phyloP scores from a whole-genome alignment of 2,888 invertebrate species.

The Calameuta idolon region DNA sequence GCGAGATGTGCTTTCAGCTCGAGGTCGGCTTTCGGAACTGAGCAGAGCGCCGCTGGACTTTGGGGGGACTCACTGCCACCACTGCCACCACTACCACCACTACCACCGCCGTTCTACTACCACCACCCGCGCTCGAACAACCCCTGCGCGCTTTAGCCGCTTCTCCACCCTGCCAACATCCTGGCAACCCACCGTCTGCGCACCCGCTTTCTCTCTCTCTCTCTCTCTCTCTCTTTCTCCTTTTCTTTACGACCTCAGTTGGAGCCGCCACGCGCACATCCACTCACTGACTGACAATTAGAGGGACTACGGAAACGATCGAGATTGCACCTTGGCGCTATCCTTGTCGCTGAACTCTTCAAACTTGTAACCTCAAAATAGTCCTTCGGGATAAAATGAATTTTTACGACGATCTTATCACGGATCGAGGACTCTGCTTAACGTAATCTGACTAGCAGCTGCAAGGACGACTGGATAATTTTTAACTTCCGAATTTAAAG shows the following conservation, averaged over 20 bases:
- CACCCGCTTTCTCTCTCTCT: constrained; percentile 30
- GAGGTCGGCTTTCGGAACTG: constrained; percentile 55
- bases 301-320: not conserved
- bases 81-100: constrained; percentile 42
- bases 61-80: constrained; percentile 45
- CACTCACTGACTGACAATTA: not conserved
- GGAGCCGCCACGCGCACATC: constrained; percentile 1
- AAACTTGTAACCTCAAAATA: not conserved
- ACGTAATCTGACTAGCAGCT: not conserved
- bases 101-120: constrained; percentile 27
- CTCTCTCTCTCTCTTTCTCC: constrained; percentile 28
- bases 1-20: constrained; percentile 30
- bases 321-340: not conserved
- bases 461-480: not conserved
- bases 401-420: not conserved
- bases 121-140: not conserved
- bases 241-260: constrained; percentile 24
- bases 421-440: not conserved
- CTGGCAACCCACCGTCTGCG: constrained; percentile 2
- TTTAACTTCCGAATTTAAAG: not conserved
- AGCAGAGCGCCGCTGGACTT: constrained; percentile 36
- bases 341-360: not conserved
- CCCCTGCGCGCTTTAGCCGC: not conserved
- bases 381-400: not conserved
- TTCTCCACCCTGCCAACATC: constrained; percentile 1